phyloP scores from a whole-genome alignment of 2,113 vertebrate genomes.

The Petrocephalus microphthalmus region DNA sequence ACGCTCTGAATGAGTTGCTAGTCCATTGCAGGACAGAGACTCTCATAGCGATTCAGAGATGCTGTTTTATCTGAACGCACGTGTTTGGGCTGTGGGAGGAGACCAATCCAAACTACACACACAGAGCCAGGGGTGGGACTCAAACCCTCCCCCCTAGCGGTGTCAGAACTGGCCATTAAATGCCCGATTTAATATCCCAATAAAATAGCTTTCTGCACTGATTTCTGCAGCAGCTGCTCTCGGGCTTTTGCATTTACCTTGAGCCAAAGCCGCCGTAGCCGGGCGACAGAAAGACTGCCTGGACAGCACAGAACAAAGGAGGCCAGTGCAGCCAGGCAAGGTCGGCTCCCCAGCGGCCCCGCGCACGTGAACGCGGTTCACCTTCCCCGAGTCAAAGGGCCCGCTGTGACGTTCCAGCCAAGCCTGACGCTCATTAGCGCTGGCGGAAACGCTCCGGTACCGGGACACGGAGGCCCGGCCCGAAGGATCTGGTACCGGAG shows the following conservation, averaged over 20 bases:
- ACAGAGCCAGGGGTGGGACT: background rate
- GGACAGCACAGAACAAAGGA: background rate
- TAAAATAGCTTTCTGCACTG: background rate
- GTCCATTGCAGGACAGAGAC: background rate
- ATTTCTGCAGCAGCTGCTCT: background rate
- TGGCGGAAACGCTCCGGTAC: background rate
- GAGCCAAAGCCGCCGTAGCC: background rate
- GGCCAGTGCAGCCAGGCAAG: background rate
- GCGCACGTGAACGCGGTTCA: background rate
- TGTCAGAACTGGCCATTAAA: background rate
- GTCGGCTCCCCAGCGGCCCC: background rate
- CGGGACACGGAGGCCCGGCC: background rate
- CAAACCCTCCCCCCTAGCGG: background rate
- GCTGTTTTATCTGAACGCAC: background rate
- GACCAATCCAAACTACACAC: background rate
- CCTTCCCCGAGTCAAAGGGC: background rate
- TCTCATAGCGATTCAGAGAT: background rate
- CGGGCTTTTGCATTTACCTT: background rate
- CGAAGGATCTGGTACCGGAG: background rate
- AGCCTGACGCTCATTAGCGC: background rate
- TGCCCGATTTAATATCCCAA: background rate
- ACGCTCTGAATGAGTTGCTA: background rate
- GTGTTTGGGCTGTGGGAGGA: background rate
- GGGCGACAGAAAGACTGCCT: background rate
- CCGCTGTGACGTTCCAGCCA: background rate